phyloP scores from a whole-genome alignment of 2,888 invertebrate genomes.

The Phaedon cochleariae region DNA sequence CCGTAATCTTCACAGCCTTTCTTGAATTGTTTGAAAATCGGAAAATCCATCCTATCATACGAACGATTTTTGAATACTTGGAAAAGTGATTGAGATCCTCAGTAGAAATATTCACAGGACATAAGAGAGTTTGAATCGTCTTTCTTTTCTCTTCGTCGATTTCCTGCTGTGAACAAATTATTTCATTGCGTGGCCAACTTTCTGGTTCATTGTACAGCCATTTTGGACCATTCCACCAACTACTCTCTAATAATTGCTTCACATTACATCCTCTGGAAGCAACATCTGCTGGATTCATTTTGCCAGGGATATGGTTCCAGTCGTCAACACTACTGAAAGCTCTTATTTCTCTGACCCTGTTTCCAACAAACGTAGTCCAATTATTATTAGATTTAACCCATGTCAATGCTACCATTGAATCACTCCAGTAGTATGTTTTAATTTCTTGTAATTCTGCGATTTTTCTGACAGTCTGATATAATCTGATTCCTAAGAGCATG shows the following conservation, averaged over 20 bases:
- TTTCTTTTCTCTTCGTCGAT: neutral
- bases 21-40: neutral
- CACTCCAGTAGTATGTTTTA: conserved; percentile 15
- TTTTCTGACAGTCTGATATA: neutral
- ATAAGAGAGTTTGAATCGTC: too few relatives aligned
- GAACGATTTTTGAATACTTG: too few relatives aligned
- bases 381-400: conserved; percentile 11
- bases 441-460: neutral
- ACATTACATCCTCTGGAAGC: conserved; percentile 1
- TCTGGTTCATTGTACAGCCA: conserved; percentile 3
- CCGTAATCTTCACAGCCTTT: neutral
- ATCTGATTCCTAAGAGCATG: neutral
- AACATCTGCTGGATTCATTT: too few relatives aligned
- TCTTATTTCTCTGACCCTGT: conserved; percentile 10
- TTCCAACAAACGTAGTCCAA: conserved; percentile 14
- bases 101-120: too few relatives aligned
- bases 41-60: neutral
- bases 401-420: too few relatives aligned
- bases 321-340: neutral
- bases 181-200: neutral
- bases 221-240: neutral
- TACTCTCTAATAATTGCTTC: neutral
- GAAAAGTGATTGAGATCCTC: too few relatives aligned
- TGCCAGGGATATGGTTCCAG: conserved; percentile 8
- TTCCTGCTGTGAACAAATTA: neutral